Evolutionary conservation across 2,797 vertebrate species (phyloP).

Genomic region (Leucoraja ocellata): DNA sequence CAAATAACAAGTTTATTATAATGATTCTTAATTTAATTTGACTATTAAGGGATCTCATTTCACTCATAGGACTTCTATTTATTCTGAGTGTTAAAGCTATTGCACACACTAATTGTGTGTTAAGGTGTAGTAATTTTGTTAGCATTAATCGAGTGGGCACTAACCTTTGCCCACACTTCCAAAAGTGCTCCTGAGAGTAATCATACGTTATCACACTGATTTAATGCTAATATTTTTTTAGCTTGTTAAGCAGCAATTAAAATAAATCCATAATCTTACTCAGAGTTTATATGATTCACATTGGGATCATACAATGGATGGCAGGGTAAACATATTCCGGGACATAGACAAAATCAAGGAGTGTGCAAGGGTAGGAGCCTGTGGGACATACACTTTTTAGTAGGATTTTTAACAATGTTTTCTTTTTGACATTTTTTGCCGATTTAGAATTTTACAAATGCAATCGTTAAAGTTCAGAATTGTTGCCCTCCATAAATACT

Average conservation of each 20-base stretch:
- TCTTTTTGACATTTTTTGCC: not conserved
- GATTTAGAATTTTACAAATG: not conserved
- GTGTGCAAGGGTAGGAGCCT: not conserved
- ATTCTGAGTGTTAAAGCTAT: constrained; percentile 14
- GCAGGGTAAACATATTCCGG: not conserved
- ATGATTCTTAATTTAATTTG: constrained; percentile 27
- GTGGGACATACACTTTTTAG: not conserved
- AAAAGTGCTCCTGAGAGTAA: constrained; percentile 30
- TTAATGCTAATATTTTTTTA: constrained; percentile 21
- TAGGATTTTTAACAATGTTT: not conserved
- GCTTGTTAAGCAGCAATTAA: constrained; percentile 29
- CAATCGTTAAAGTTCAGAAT: not conserved
- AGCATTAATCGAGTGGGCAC: constrained; percentile 32
- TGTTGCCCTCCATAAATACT: not conserved
- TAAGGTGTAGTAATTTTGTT: constrained; percentile 35
- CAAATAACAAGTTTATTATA: constrained; percentile 32
- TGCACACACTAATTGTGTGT: constrained; percentile 21
- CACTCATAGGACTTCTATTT: not conserved
- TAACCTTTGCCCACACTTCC: constrained; percentile 21
- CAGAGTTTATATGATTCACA: not conserved
- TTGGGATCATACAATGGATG: not conserved
- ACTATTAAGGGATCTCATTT: constrained; percentile 24
- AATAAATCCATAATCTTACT: not conserved
- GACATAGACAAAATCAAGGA: not conserved
- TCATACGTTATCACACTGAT: not conserved